Conservation (phyloP, 2,888 invertebrate species). For the Sylvicola cinctus region DNA sequence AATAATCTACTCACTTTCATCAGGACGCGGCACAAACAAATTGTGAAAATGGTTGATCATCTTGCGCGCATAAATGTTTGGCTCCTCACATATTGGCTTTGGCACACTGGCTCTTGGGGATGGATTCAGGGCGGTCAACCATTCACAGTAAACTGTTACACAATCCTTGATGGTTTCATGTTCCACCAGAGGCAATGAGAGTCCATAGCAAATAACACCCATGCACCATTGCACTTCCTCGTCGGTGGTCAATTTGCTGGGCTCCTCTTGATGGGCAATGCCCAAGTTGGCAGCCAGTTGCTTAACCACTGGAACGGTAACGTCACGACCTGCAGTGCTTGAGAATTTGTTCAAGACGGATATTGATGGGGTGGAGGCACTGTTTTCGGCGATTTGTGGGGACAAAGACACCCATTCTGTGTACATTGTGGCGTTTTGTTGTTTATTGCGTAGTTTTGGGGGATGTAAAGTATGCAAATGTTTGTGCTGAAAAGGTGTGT, state of each 20-base stretch:
- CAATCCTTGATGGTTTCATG: conserved; percentile 91
- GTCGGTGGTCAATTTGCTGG: conserved; percentile 64
- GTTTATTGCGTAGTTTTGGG: not conserved
- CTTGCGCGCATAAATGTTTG: conserved; percentile 73
- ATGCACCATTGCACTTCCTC: conserved; percentile 74
- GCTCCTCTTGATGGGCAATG: conserved; percentile 63
- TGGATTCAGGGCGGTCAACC: conserved; percentile 74
- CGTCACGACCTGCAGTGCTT: conserved; percentile 34
- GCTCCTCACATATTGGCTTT: conserved; percentile 68
- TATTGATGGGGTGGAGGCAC: conserved; percentile 27
- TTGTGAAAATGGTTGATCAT: conserved; percentile 88
- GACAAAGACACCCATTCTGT: conserved; percentile 33
- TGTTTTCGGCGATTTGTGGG: conserved; percentile 24
- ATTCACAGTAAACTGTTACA: conserved; percentile 91
- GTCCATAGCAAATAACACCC: conserved; percentile 76
- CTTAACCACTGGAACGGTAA: conserved; percentile 37
- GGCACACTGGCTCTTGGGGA: conserved; percentile 76
- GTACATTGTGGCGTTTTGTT: conserved; percentile 24
- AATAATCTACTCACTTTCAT: conserved; percentile 51
- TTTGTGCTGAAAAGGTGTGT: too few relatives aligned
- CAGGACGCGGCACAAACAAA: conserved; percentile 79
- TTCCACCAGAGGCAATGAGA: conserved; percentile 74
- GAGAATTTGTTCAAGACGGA: conserved; percentile 41
- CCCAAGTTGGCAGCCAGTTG: conserved; percentile 37
- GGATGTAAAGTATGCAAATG: too few relatives aligned